Evolutionary conservation across 1,140 invertebrate genomes (phyloP).

Genomic region (Leptoteleia sp.): DNA sequence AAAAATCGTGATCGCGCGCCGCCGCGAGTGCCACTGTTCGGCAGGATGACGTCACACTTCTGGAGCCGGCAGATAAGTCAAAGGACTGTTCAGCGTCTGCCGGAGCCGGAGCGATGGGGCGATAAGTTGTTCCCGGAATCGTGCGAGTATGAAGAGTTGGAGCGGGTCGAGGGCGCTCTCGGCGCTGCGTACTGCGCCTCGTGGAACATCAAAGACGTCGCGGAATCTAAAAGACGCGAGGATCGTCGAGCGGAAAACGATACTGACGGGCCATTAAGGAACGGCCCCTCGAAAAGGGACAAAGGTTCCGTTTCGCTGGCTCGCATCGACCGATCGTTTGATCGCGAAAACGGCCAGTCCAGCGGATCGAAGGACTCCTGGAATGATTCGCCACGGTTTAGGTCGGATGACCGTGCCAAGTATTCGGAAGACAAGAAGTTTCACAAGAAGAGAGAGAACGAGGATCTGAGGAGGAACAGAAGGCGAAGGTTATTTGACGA

Average conservation of each 20-base stretch:
- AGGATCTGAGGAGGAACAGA: conserved; percentile 29
- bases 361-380: conserved; percentile 36
- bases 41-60: conserved; percentile 73
- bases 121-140: conserved; percentile 44
- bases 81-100: conserved; percentile 40
- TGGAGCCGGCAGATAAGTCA: conserved; percentile 63
- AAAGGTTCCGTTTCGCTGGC: conserved; percentile 42
- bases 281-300: conserved; percentile 45
- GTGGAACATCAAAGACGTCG: conserved; percentile 71
- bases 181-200: conserved; percentile 61
- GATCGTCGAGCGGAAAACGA: conserved; percentile 37
- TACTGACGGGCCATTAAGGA: conserved; percentile 48
- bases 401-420: conserved; percentile 50
- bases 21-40: conserved; percentile 48
- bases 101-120: conserved; percentile 35
- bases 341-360: conserved; percentile 43
- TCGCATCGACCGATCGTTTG: conserved; percentile 40
- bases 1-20: conserved; percentile 30
- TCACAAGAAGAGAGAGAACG: conserved; percentile 43
- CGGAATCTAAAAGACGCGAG: conserved; percentile 35
- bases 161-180: conserved; percentile 38
- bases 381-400: conserved; percentile 30
- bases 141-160: conserved; percentile 49
- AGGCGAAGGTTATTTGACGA: conserved; percentile 23
- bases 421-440: conserved; percentile 43